Conservation (phyloP, 1,140 invertebrate genomes). For the Macrobrachium nipponense region DNA sequence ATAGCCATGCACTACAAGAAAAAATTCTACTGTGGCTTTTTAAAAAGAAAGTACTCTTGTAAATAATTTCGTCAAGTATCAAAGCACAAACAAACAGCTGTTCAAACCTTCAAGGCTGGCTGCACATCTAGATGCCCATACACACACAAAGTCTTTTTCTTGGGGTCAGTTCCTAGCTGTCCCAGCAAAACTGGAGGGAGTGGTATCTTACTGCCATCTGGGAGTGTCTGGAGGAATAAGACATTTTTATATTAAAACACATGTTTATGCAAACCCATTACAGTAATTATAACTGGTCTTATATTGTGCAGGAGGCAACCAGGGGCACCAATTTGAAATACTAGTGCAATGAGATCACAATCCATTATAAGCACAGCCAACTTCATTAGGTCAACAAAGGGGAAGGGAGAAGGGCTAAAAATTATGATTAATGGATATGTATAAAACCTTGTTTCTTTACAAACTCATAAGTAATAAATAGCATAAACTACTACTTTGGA, state of each 20-base stretch:
- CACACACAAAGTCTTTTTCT: slow-evolving; percentile 89
- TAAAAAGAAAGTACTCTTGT: neutral
- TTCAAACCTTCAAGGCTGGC: slow-evolving; percentile 76
- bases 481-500: no score
- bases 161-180: slow-evolving; percentile 83
- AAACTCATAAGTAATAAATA: no score
- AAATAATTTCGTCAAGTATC: neutral
- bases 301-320: neutral
- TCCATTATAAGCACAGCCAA: no score
- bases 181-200: slow-evolving; percentile 93
- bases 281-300: neutral
- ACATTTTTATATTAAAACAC: neutral
- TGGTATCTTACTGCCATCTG: slow-evolving; percentile 79
- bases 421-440: no score
- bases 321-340: no score
- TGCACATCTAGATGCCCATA: slow-evolving; percentile 99
- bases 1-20: no score
- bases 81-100: neutral
- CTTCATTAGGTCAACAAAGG: no score
- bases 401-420: no score
- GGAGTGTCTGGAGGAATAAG: slow-evolving; percentile 72
- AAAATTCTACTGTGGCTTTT: neutral
- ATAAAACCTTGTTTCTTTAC: no score
- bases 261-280: neutral
- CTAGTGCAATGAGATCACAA: no score